Evolutionary conservation across 2,113 vertebrate species (phyloP).

Genomic region (Tamias sibiricus): DNA sequence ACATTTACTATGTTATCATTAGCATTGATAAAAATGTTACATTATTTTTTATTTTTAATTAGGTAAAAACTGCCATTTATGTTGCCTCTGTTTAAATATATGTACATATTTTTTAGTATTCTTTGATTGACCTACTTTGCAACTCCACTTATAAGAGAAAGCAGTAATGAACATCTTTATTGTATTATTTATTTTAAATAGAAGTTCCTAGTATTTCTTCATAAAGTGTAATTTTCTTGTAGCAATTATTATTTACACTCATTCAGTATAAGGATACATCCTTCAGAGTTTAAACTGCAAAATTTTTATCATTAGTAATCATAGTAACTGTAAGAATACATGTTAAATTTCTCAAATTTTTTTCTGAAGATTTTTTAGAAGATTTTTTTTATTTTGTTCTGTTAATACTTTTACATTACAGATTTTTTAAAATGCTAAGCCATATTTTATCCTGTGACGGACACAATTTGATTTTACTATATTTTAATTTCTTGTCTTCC

Average conservation of each 20-base stretch:
- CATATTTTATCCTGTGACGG: not conserved
- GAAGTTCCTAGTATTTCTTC: too few species aligned
- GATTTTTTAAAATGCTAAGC: not conserved
- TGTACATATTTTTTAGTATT: not conserved
- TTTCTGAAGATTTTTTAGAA: not conserved
- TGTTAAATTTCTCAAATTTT: not conserved
- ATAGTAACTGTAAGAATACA: not conserved
- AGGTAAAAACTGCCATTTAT: too few species aligned
- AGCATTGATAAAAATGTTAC: not conserved
- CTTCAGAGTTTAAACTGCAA: not conserved
- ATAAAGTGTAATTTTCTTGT: not conserved
- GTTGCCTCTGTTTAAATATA: not conserved
- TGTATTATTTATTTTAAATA: not conserved
- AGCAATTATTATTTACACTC: not conserved
- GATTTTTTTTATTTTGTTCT: not conserved
- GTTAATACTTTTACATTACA: not conserved
- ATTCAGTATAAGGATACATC: not conserved
- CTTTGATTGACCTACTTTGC: not conserved
- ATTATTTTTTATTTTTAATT: too few species aligned
- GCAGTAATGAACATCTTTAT: not conserved
- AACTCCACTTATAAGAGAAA: not conserved
- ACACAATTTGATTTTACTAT: not conserved
- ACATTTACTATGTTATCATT: not conserved
- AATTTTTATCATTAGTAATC: not conserved
- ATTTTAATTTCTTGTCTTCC: not conserved